A percentile compares a stretch with the other conserved stretches of the same genome.
phyloP scores from a whole-genome alignment of 2,113 vertebrate genomes.

The Neotragus pygmaeus region DNA sequence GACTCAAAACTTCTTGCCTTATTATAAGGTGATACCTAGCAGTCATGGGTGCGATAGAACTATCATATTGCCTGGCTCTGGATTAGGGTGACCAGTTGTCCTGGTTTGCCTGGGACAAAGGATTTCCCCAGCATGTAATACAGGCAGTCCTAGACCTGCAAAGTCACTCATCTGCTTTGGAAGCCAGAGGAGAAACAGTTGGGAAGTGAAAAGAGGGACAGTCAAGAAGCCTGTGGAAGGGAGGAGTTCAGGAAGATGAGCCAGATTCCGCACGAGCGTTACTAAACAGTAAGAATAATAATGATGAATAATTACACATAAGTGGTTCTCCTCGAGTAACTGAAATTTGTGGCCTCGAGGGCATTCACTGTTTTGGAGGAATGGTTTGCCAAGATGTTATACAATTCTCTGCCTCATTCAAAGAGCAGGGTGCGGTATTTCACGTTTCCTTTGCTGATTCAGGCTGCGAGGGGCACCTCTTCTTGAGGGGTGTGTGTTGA shows the following conservation, averaged over 20 bases:
- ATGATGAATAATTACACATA: conserved; percentile 34
- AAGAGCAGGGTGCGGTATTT: not conserved
- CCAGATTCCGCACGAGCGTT: not conserved
- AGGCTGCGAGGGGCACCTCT: not conserved
- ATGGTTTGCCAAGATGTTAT: not conserved
- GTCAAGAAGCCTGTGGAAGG: not conserved
- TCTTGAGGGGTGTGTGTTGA: not conserved
- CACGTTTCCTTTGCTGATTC: not conserved
- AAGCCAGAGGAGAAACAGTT: not conserved
- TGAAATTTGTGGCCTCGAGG: not conserved
- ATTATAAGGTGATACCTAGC: not conserved
- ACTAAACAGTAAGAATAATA: not conserved
- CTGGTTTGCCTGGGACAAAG: not conserved
- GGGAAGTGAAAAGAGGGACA: not conserved
- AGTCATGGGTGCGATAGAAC: not conserved
- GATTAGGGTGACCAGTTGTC: not conserved
- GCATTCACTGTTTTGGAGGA: conserved; percentile 5
- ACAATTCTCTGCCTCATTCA: not conserved
- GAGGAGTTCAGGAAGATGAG: not conserved
- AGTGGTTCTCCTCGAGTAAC: conserved; percentile 37
- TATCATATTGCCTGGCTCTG: not conserved
- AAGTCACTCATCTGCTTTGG: not conserved
- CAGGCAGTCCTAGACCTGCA: not conserved
- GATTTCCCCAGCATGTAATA: not conserved
- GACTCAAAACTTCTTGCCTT: not conserved